phyloP scores from a whole-genome alignment of 2,113 vertebrate species.

The Odocoileus hemionus region DNA sequence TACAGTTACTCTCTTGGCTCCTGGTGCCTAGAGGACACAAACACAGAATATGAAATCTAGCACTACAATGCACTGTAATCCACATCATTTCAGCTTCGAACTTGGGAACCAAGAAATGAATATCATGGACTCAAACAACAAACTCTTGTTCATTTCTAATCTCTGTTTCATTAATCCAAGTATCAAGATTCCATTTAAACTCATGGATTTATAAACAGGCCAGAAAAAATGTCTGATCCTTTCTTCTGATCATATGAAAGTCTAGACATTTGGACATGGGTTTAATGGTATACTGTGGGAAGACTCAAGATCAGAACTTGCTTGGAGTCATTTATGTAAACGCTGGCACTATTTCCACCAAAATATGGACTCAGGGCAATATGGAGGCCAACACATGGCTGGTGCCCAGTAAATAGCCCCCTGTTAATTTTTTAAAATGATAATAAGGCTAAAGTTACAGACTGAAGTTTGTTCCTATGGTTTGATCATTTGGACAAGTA shows the following conservation, averaged over 20 bases:
- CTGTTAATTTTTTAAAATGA: slow-evolving; percentile 30
- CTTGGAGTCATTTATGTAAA: neutral
- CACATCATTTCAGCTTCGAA: neutral
- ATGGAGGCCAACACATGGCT: neutral
- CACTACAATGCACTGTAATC: neutral
- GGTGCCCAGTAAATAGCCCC: neutral
- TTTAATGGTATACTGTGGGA: neutral
- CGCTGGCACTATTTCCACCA: neutral
- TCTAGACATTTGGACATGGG: neutral
- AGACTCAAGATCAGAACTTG: neutral
- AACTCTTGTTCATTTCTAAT: neutral
- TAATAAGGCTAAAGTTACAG: slow-evolving; percentile 33
- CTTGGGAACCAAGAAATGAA: neutral
- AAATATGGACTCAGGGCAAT: neutral
- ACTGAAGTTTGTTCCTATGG: neutral
- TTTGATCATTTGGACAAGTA: slow-evolving; percentile 39
- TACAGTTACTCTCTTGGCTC: neutral
- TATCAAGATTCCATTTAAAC: slow-evolving; percentile 1
- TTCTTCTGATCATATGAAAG: neutral
- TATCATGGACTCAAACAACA: neutral
- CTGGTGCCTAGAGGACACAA: neutral
- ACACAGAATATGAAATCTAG: neutral
- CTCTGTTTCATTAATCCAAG: neutral
- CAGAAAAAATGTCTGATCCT: neutral
- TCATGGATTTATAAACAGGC: neutral